Percentiles rank a stretch among this genome's conserved stretches.
phyloP scores from a whole-genome alignment of 2,113 vertebrate genomes.

The Zootoca vivipara region DNA sequence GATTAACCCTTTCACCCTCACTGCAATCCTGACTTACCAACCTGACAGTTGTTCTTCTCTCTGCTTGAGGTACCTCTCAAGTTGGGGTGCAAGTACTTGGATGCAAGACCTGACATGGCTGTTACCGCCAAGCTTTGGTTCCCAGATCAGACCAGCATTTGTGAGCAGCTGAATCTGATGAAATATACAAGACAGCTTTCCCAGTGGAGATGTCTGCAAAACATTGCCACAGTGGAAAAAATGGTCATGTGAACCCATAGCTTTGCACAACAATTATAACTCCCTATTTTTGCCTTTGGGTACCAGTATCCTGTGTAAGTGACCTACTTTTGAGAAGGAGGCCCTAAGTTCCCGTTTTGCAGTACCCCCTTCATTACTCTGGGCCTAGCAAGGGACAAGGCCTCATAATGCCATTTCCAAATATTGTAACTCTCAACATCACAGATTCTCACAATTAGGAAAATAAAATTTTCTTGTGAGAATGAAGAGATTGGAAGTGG shows the following conservation, averaged over 20 bases:
- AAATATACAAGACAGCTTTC: not conserved
- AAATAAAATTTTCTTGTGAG: not conserved
- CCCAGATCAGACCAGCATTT: not conserved
- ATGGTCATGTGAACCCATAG: not conserved
- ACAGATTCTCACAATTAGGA: not conserved
- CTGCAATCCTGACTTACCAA: not conserved
- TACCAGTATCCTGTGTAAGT: not conserved
- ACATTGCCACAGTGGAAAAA: not conserved
- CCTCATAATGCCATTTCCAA: not conserved
- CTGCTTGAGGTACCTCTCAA: not conserved
- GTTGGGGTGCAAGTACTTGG: not conserved
- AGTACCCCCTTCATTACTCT: not conserved
- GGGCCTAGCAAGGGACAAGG: not conserved
- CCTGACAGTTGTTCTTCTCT: not conserved
- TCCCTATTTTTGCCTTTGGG: not conserved
- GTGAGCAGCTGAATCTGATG: not conserved
- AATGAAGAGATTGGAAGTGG: not conserved
- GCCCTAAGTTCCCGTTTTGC: not conserved
- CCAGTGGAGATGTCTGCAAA: not conserved
- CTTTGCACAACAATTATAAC: not conserved
- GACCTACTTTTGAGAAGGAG: not conserved
- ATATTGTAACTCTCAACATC: not conserved
- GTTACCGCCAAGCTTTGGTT: not conserved
- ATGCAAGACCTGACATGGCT: not conserved
- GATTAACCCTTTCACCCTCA: not conserved